Percentiles rank a stretch among this genome's conserved stretches.
Evolutionary conservation across 2,888 invertebrate species (phyloP).

Genomic region (Troglohyphantes excavatus): DNA sequence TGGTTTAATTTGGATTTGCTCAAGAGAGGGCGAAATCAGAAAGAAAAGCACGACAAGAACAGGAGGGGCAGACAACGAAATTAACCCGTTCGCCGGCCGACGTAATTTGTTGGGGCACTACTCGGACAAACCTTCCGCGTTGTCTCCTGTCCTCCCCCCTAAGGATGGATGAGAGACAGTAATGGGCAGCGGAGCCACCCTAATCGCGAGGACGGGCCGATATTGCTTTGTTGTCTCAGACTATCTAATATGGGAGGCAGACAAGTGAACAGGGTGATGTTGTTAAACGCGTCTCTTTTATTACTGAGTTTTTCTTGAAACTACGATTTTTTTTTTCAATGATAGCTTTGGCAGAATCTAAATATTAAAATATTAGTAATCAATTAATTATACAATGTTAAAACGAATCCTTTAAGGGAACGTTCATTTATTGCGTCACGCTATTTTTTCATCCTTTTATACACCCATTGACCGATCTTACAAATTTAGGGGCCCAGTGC

Average conservation of each 20-base stretch:
- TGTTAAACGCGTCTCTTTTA: too few species aligned
- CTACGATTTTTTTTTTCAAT: too few species aligned
- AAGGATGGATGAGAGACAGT: conserved; percentile 35
- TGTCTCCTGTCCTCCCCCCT: conserved; percentile 23
- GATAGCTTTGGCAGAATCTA: too few species aligned
- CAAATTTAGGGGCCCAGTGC: too few species aligned
- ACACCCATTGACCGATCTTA: too few species aligned
- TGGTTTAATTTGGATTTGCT: neutral
- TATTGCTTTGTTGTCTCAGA: conserved; percentile 14
- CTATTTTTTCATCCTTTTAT: too few species aligned
- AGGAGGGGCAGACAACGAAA: conserved; percentile 14
- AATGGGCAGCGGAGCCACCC: conserved; percentile 1
- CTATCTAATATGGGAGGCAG: too few species aligned
- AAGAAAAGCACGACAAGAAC: neutral
- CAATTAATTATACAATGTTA: too few species aligned
- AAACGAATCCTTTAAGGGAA: too few species aligned
- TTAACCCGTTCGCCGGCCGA: conserved; percentile 22
- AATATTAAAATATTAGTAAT: too few species aligned
- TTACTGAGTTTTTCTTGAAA: too few species aligned
- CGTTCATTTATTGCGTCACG: too few species aligned
- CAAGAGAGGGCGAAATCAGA: neutral
- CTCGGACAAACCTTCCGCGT: conserved; percentile 25
- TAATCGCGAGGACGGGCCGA: neutral
- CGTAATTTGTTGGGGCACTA: conserved; percentile 37
- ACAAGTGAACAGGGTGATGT: neutral